These are phyloP conservation scores for Battus philenor DNA, from an alignment of 1,140 invertebrate genomes.

Conservation along the genomic window DNA sequence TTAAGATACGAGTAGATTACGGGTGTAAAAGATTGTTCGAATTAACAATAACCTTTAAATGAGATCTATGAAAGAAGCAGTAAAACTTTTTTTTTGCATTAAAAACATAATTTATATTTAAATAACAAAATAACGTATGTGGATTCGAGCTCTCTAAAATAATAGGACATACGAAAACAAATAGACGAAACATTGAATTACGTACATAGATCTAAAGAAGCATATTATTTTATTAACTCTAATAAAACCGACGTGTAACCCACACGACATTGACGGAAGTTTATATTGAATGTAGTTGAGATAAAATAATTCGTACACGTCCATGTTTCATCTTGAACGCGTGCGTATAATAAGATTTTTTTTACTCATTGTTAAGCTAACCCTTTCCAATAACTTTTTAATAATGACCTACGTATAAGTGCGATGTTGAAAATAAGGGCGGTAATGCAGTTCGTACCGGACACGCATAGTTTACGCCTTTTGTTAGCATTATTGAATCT, in stretches of 20 bases:
- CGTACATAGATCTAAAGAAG: background rate
- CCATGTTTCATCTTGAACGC: too few relatives aligned
- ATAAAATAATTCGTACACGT: background rate
- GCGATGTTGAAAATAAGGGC: conserved; percentile 10
- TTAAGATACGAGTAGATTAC: too few relatives aligned
- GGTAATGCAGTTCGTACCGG: background rate
- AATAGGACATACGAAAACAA: too few relatives aligned
- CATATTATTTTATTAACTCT: conserved; percentile 16
- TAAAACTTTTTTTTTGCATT: too few relatives aligned
- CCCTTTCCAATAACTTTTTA: background rate
- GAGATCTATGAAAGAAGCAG: too few relatives aligned
- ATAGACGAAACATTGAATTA: background rate
- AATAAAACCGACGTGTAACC: conserved; percentile 8
- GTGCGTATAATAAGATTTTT: too few relatives aligned
- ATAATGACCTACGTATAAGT: conserved; percentile 1
- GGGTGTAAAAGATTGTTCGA: too few relatives aligned
- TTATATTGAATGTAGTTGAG: conserved; percentile 42
- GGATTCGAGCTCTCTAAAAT: too few relatives aligned
- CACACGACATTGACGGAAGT: conserved; percentile 36
- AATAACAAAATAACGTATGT: background rate
- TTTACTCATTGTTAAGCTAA: too few relatives aligned
- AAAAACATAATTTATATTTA: too few relatives aligned
- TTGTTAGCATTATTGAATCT: conserved; percentile 16
- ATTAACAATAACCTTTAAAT: too few relatives aligned
- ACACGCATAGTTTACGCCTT: background rate